phyloP scores from a whole-genome alignment of 2,888 invertebrate genomes.

The Rhamphomyia laevipes region DNA sequence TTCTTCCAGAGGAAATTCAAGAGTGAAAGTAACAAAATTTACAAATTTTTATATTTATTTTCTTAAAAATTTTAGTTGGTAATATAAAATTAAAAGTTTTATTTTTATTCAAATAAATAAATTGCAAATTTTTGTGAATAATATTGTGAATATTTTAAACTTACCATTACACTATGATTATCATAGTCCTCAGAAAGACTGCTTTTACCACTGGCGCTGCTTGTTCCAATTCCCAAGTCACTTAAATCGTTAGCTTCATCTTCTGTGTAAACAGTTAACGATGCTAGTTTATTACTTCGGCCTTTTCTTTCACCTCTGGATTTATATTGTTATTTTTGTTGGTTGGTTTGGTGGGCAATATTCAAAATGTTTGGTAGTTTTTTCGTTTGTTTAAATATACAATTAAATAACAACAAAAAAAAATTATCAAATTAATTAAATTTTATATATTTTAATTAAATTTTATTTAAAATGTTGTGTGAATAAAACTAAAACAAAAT shows the following conservation, averaged over 20 bases:
- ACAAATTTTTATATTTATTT: too few species aligned
- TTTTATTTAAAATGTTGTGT: too few species aligned
- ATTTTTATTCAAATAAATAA: background rate
- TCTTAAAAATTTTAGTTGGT: too few species aligned
- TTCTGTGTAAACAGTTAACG: slow-evolving; percentile 61
- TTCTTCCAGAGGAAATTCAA: too few species aligned
- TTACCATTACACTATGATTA: slow-evolving; percentile 50
- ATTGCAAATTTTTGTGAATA: too few species aligned
- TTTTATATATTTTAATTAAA: too few species aligned
- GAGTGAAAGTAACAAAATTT: too few species aligned
- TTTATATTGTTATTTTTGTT: background rate
- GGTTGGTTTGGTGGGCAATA: background rate
- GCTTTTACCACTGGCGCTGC: slow-evolving; percentile 48
- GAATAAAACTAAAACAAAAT: too few species aligned
- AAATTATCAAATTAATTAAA: too few species aligned
- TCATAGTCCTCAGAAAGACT: slow-evolving; percentile 53
- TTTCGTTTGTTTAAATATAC: too few species aligned
- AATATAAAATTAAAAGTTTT: background rate
- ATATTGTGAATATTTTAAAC: slow-evolving; percentile 22
- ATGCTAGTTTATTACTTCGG: slow-evolving; percentile 46
- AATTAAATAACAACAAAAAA: too few species aligned
- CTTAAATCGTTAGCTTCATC: slow-evolving; percentile 76
- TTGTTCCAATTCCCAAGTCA: slow-evolving; percentile 66
- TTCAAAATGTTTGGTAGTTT: too few species aligned
- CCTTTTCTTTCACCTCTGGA: slow-evolving; percentile 36